Percentiles rank a stretch among this genome's conserved stretches.
phyloP scores from a whole-genome alignment of 2,113 vertebrate species.

The Bubo blakistoni region DNA sequence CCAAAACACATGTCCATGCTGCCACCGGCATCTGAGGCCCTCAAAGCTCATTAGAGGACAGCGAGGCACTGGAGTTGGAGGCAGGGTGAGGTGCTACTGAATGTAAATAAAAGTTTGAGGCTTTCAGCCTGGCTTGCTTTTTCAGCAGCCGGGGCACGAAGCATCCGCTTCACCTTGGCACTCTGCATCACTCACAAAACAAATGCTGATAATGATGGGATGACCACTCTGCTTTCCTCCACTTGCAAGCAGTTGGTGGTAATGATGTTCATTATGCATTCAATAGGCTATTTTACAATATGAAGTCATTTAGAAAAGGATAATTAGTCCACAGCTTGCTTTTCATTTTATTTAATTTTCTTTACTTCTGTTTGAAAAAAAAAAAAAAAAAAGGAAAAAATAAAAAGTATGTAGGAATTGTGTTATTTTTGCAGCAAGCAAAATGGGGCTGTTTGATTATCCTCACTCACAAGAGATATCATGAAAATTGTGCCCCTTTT shows the following conservation, averaged over 20 bases:
- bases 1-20: neutral
- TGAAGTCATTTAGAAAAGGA: slow-evolving; percentile 66
- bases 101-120: neutral
- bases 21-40: neutral
- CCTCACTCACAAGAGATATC: slow-evolving; percentile 12
- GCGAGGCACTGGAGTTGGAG: neutral
- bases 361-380: slow-evolving; percentile 45
- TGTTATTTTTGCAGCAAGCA: slow-evolving; percentile 53
- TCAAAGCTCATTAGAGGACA: neutral
- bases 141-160: neutral
- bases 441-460: slow-evolving; percentile 55
- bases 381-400: neutral
- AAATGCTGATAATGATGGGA: slow-evolving; percentile 24
- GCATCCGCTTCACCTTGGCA: slow-evolving; percentile 18
- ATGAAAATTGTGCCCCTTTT: slow-evolving; percentile 52
- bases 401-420: neutral
- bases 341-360: slow-evolving; percentile 74
- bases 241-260: slow-evolving; percentile 27
- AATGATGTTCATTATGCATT: slow-evolving; percentile 59
- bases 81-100: neutral
- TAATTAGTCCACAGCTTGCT: slow-evolving; percentile 71
- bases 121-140: neutral
- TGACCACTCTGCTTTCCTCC: slow-evolving; percentile 18
- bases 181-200: neutral
- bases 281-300: slow-evolving; percentile 56